Evolutionary conservation across 2,888 invertebrate genomes (phyloP).

Genomic region (Nomada fucata): DNA sequence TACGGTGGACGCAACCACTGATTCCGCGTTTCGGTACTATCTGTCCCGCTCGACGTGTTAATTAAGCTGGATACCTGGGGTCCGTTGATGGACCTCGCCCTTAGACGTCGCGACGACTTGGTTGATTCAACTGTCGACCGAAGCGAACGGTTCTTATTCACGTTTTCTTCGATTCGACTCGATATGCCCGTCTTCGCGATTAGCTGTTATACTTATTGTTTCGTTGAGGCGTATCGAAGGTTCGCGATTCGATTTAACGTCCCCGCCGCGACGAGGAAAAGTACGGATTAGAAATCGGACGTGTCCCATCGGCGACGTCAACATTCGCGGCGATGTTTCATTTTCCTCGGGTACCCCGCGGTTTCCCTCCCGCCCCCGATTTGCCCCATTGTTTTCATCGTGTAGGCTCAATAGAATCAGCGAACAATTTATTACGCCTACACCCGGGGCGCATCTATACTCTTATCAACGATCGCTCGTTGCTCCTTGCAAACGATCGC

Average conservation of each 20-base stretch:
- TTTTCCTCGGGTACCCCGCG: constrained; percentile 37
- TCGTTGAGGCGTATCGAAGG: neutral
- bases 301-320: constrained; percentile 47
- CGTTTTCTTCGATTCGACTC: neutral
- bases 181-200: neutral
- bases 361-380: constrained; percentile 46
- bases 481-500: constrained; percentile 70
- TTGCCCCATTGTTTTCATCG: constrained; percentile 67
- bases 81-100: neutral
- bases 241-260: neutral
- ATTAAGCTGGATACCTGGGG: constrained; percentile 7
- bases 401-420: constrained; percentile 73
- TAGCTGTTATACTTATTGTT: too few relatives aligned
- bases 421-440: constrained; percentile 75
- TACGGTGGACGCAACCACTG: constrained; percentile 9
- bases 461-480: constrained; percentile 70
- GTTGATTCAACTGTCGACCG: too few relatives aligned
- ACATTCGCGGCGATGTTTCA: constrained; percentile 43
- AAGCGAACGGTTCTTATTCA: too few relatives aligned
- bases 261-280: neutral
- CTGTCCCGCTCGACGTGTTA: constrained; percentile 17
- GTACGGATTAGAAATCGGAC: constrained; percentile 44
- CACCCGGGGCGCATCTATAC: constrained; percentile 71
- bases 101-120: too few relatives aligned
- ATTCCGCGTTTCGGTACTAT: constrained; percentile 8